Percentiles rank a stretch among this genome's conserved stretches.
Evolutionary conservation across 1,140 invertebrate genomes (phyloP).

Genomic region (Drosophila nigromelanica): DNA sequence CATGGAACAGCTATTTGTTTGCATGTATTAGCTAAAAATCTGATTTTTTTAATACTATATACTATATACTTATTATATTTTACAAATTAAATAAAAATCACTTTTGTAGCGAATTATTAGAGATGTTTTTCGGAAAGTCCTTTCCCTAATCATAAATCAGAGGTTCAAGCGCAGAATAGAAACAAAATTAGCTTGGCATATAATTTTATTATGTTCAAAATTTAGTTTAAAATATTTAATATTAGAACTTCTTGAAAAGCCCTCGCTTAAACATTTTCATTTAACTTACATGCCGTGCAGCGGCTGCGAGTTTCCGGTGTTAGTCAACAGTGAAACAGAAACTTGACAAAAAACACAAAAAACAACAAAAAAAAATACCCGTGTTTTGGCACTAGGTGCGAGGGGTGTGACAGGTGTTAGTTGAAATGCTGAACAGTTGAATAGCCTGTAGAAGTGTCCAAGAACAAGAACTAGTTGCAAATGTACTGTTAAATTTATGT

Average conservation of each 20-base stretch:
- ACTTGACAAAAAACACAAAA: constrained; percentile 45
- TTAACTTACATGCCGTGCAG: constrained; percentile 41
- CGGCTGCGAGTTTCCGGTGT: constrained; percentile 60
- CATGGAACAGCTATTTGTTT: no score
- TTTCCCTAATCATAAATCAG: no score
- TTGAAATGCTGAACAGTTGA: constrained; percentile 12
- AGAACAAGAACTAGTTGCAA: constrained; percentile 66
- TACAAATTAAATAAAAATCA: no score
- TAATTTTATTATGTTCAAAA: no score
- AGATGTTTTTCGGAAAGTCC: no score
- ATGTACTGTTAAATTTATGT: constrained; percentile 73
- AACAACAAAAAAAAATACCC: not conserved
- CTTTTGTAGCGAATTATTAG: no score
- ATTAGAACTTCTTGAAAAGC: not conserved
- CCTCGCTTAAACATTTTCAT: constrained; percentile 49
- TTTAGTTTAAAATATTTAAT: no score
- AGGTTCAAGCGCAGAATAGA: no score
- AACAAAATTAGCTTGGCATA: no score
- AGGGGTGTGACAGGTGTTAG: constrained; percentile 31
- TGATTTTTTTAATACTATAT: no score
- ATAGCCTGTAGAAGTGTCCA: constrained; percentile 1
- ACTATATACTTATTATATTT: no score
- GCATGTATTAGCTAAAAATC: no score
- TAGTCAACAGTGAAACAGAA: constrained; percentile 32
- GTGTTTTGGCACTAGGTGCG: constrained; percentile 42